Evolutionary conservation across 2,797 vertebrate genomes (phyloP).

Genomic region (Antrozous pallidus): DNA sequence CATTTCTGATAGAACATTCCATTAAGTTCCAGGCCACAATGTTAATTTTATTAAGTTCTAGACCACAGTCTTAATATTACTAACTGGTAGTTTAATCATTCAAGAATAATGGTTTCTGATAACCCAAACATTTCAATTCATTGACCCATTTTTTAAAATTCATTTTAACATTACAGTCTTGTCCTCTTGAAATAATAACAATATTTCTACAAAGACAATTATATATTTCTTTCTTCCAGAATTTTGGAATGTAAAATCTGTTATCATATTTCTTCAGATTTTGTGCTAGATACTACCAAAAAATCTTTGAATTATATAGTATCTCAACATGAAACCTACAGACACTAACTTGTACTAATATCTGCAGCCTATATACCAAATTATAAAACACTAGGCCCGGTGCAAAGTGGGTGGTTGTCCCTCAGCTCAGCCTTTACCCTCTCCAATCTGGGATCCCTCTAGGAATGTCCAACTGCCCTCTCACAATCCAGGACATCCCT

Average conservation of each 20-base stretch:
- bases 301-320: neutral
- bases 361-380: neutral
- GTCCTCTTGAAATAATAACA: neutral
- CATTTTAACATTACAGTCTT: neutral
- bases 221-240: neutral
- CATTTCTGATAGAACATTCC: neutral
- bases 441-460: too few relatives aligned
- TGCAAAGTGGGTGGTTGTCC: too few relatives aligned
- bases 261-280: slow-evolving; percentile 1
- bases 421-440: too few relatives aligned
- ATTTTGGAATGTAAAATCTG: neutral
- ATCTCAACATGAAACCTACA: neutral
- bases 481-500: too few relatives aligned
- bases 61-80: neutral
- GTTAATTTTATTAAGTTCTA: neutral
- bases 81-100: slow-evolving; percentile 12
- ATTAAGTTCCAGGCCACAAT: neutral
- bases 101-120: neutral
- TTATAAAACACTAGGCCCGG: neutral
- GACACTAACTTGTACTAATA: neutral
- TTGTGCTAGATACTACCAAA: neutral
- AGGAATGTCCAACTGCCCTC: too few relatives aligned
- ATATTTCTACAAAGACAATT: neutral
- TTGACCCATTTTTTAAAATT: neutral
- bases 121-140: neutral